These are phyloP conservation scores for Zaprionus tsacasi DNA, from an alignment of 1,140 invertebrate species.

Conservation along the genomic window DNA sequence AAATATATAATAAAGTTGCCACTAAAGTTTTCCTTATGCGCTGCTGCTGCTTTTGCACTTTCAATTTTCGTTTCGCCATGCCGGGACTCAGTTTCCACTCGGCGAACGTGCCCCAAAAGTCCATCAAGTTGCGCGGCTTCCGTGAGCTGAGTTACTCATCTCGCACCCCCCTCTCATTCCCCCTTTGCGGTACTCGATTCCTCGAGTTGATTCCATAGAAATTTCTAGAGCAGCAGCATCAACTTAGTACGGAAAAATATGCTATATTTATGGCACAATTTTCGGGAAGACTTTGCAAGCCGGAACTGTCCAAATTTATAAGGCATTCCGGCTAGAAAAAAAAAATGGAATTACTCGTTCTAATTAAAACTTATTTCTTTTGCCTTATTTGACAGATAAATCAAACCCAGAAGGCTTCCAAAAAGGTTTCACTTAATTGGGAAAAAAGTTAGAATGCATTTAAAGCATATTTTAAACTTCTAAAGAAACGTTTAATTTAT, in stretches of 20 bases:
- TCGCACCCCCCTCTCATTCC: background rate
- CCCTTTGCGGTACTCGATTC: background rate
- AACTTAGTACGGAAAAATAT: background rate
- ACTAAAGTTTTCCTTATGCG: slow-evolving; percentile 52
- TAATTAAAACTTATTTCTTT: slow-evolving; percentile 71
- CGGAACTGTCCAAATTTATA: background rate
- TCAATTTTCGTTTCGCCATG: slow-evolving; percentile 29
- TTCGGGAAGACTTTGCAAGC: background rate
- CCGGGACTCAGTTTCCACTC: slow-evolving; percentile 25
- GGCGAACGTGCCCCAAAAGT: slow-evolving; percentile 16
- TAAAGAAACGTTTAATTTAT: too few species aligned
- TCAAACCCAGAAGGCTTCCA: background rate
- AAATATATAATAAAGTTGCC: slow-evolving; percentile 8
- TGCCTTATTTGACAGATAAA: slow-evolving; percentile 52
- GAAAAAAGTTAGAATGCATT: background rate
- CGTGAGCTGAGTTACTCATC: background rate
- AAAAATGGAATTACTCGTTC: slow-evolving; percentile 13
- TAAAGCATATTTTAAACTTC: too few species aligned
- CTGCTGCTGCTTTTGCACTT: slow-evolving; percentile 13
- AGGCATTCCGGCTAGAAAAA: slow-evolving; percentile 13
- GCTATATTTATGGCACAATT: background rate
- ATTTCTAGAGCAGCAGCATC: background rate
- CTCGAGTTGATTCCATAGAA: background rate
- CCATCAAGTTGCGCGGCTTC: slow-evolving; percentile 28
- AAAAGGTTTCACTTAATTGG: background rate